Evolutionary conservation across 2,888 invertebrate genomes (phyloP), one percentile per base, ranked within the genome.

Genomic region (Clitarchus hookeri): DNA sequence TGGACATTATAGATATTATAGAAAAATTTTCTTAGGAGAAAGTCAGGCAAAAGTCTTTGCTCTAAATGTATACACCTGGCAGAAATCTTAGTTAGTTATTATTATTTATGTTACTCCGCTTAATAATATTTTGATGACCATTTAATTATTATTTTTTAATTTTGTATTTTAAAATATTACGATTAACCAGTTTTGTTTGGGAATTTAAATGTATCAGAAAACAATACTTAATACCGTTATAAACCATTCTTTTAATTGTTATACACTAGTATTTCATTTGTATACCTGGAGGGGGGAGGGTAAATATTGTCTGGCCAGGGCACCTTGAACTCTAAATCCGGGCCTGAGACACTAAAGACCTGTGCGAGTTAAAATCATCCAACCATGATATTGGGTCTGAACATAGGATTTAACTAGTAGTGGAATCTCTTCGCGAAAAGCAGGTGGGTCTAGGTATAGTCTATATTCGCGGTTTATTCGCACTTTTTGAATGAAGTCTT

Each of bases 1-100:
- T 79, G 23, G 79, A 79, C 79, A n/a, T 79, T 79, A 26, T n/a
- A 11, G 27, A 26, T 2, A 79, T 79, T 4, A 0, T 79, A n/a
- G 79, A 79, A 79, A 79, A 4, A 79, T n/a, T 79, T 79, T 12
- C 78, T 79, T n/a, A 79, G 25, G 79, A n/a, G 27, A 79, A n/a
- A 16, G 27, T n/a, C 25, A n/a, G 0, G 23, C n/a, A 79, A 79
- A 79, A 79, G 25, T 16, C 48, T 48, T 48, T 48, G 3, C 16
- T 26, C 23, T 16, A 13, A n/a, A 25, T 79, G n/a, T 78, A 27
- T 23, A n/a, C 23, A 26, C 79, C 4, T 79, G n/a, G n/a, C n/a
- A n/a, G 79, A 79, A 79, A 27, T 79, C 23, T 79, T 6, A 27
- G 13, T 27, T 0, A n/a, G 36, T 1, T 1, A 4, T 36, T 4